phyloP scores from a whole-genome alignment of 1,140 invertebrate species.

The Lucilia sericata region DNA sequence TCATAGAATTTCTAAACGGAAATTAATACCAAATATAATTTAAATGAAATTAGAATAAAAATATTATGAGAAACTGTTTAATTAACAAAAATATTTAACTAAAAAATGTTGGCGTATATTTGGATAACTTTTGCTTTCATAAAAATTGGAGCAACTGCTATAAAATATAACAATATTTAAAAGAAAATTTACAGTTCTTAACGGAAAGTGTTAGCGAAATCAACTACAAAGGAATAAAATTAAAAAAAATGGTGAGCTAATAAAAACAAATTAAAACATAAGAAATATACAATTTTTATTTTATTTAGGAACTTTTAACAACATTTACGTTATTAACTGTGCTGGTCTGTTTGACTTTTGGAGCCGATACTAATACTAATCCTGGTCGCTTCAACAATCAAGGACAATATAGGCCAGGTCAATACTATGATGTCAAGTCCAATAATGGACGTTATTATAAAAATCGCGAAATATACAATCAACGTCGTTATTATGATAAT shows the following conservation, averaged over 20 bases:
- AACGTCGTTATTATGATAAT: conserved; percentile 60
- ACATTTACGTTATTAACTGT: not conserved
- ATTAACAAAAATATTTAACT: not conserved
- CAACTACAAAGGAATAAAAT: not conserved
- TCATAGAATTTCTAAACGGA: conserved; percentile 34
- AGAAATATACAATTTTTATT: not conserved
- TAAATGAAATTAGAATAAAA: not conserved
- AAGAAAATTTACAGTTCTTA: not conserved
- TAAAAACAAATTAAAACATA: not conserved
- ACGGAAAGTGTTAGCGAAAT: not conserved
- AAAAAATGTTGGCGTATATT: not conserved
- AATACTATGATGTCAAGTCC: conserved; percentile 54
- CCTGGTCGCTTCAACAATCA: conserved; percentile 30
- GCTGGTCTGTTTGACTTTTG: not conserved
- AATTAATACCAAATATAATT: conserved; percentile 26
- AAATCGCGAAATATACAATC: conserved; percentile 62
- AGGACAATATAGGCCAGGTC: conserved; percentile 56
- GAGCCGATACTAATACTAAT: not conserved
- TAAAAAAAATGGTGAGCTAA: conserved; percentile 14
- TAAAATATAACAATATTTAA: not conserved
- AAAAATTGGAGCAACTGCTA: not conserved
- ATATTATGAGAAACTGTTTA: not conserved
- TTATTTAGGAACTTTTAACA: conserved; percentile 13
- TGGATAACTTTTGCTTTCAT: not conserved
- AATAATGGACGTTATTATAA: conserved; percentile 55